Evolutionary conservation across 2,797 vertebrate genomes (phyloP), one percentile per base, ranked within the genome.

Genomic region (Avahi laniger): DNA sequence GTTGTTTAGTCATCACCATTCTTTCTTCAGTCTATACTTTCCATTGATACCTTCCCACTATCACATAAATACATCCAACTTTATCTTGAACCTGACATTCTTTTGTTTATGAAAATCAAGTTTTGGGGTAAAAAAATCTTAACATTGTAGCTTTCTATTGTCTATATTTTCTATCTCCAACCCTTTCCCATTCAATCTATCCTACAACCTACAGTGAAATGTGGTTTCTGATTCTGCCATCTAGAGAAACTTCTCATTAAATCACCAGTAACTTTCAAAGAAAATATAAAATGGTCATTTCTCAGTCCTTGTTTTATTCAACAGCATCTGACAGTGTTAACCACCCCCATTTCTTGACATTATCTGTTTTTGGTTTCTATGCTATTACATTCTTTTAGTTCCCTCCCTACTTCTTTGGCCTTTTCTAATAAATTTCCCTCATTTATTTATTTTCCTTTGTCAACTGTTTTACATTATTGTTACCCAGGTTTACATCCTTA

Each of bases 351-450:
- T 92, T 84, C 54, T 90, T 94, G 30, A 84, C 4, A 93, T 48
- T 85, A 76, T 20, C 15, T 52, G 2, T 46, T 89, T 91, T 57
- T 63, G 9, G 22, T 82, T 93, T 78, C 57, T 75, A 61, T 9
- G n/a, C 22, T 48, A 69, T 41, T 81, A 65, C 20, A 70, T 76
- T 96, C 38, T 81, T 95, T 61, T 48, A 80, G 17, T 61, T 94
- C 22, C 7, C n/a, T 89, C 20, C 7, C 11, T 92, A 88, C 6
- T 92, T 75, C 80, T 59, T 93, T 70, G 38, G 13, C 24, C 43
- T 90, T 97, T 95, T 90, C 80, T 75, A 89, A 76, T 94, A 88
- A 73, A 82, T 61, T 72, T 87, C 28, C 4, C 35, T 91, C 17
- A 90, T 89, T 48, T 30, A 65, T 76, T 95, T 90, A 30, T 95